Evolutionary conservation across 1,140 invertebrate species (phyloP).

Genomic region (Rhyacophila brunnea): DNA sequence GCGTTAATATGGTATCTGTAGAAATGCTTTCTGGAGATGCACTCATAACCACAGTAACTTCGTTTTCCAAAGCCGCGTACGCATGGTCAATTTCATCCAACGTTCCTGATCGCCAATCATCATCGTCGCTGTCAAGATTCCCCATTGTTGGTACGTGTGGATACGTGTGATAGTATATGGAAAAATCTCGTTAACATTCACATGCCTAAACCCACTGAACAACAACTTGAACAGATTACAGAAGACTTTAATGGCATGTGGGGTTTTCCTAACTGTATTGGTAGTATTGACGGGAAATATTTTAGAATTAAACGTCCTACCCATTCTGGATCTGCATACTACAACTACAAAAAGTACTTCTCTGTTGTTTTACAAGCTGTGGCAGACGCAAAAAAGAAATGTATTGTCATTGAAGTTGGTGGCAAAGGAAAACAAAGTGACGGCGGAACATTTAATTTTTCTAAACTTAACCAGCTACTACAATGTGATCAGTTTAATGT

Average conservation of each 20-base stretch:
- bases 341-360: slow-evolving; percentile 47
- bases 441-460: slow-evolving; percentile 40
- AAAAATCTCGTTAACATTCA: slow-evolving; percentile 6
- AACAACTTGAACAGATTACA: slow-evolving; percentile 38
- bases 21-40: no score
- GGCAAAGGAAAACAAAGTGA: slow-evolving; percentile 40
- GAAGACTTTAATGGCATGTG: slow-evolving; percentile 39
- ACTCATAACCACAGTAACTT: no score
- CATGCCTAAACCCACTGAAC: slow-evolving; percentile 30
- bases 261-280: slow-evolving; percentile 42
- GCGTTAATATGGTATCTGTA: no score
- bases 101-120: no score
- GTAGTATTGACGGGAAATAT: slow-evolving; percentile 47
- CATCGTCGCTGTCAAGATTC: no score
- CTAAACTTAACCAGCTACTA: slow-evolving; percentile 21
- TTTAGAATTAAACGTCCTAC: slow-evolving; percentile 39
- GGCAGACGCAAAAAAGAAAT: slow-evolving; percentile 42
- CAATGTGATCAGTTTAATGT: slow-evolving; percentile 26
- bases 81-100: no score
- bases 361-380: slow-evolving; percentile 45
- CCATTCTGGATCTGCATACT: slow-evolving; percentile 40
- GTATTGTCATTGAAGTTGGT: slow-evolving; percentile 41
- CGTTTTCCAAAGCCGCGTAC: no score
- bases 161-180: slow-evolving; percentile 23
- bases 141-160: not conserved